Conservation (phyloP, 2,888 invertebrate species). For the Frankliniella intonsa region DNA sequence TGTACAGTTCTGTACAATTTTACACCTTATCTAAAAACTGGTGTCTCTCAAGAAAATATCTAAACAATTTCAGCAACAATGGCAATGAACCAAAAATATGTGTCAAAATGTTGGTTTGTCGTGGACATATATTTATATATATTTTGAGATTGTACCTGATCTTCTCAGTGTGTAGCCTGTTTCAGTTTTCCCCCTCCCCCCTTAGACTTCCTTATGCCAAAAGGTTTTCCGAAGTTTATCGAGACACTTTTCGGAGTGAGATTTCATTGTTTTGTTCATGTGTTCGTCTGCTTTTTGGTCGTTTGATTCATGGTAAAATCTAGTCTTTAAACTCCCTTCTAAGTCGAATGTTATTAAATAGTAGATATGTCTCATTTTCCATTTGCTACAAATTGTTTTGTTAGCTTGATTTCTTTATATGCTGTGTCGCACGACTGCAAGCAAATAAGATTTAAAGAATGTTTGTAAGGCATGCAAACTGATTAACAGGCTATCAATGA, state of each 20-base stretch:
- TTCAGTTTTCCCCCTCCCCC: not conserved
- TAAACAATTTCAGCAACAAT: not conserved
- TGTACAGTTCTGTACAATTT: too few species aligned
- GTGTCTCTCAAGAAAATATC: not conserved
- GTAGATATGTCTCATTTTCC: too few species aligned
- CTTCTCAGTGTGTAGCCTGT: constrained; percentile 7
- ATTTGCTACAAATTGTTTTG: too few species aligned
- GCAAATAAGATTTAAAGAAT: too few species aligned
- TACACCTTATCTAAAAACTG: too few species aligned
- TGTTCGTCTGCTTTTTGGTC: not conserved
- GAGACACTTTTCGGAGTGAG: not conserved
- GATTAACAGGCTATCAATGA: too few species aligned
- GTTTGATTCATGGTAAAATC: not conserved
- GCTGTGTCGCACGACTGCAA: too few species aligned
- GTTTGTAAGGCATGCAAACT: too few species aligned
- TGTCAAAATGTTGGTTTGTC: not conserved
- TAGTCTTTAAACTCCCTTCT: not conserved
- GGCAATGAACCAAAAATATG: constrained; percentile 4
- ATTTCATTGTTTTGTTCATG: not conserved
- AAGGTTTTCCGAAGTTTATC: not conserved
- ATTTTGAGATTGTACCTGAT: constrained; percentile 27
- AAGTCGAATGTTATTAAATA: too few species aligned
- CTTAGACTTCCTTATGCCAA: not conserved
- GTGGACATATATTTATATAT: not conserved
- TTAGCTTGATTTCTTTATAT: too few species aligned